Conservation (phyloP, 2,888 invertebrate genomes). For the Fragum whitleyi region DNA sequence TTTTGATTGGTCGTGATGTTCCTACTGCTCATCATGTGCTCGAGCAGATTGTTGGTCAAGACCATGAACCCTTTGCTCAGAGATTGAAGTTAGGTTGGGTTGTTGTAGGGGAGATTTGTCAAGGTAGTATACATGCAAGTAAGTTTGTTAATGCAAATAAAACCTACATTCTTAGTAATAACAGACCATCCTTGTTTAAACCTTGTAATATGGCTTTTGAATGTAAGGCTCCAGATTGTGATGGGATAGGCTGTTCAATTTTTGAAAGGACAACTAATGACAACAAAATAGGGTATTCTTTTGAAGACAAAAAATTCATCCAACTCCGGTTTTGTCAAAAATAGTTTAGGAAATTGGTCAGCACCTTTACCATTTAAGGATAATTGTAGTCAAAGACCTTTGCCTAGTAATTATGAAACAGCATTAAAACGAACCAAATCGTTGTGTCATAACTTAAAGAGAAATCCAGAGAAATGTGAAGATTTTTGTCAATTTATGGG, state of each 20-base stretch:
- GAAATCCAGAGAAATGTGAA: slow-evolving; percentile 18
- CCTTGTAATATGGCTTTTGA: slow-evolving; percentile 19
- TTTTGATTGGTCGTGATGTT: slow-evolving; percentile 35
- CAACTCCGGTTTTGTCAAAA: background rate
- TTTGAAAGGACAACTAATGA: slow-evolving; percentile 10
- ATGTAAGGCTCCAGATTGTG: background rate
- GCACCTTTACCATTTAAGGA: background rate
- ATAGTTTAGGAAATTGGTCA: slow-evolving; percentile 3
- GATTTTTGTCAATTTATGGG: slow-evolving; percentile 33
- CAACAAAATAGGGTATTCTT: slow-evolving; percentile 19
- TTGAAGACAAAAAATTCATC: slow-evolving; percentile 20
- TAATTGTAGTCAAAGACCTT: background rate
- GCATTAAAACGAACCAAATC: slow-evolving; percentile 1
- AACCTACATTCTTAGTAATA: slow-evolving; percentile 13
- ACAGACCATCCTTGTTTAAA: background rate
- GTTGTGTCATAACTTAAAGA: slow-evolving; percentile 6
- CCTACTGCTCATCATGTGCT: slow-evolving; percentile 14
- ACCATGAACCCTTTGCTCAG: slow-evolving; percentile 26
- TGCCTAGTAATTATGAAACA: background rate
- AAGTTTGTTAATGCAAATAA: slow-evolving; percentile 32
- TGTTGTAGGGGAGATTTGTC: slow-evolving; percentile 6
- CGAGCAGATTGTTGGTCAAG: slow-evolving; percentile 19
- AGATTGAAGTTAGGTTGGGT: slow-evolving; percentile 1
- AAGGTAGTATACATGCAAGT: slow-evolving; percentile 24
- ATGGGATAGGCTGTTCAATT: background rate